Conservation (phyloP, 2,797 vertebrate species). For the Acanthopagrus latus region DNA sequence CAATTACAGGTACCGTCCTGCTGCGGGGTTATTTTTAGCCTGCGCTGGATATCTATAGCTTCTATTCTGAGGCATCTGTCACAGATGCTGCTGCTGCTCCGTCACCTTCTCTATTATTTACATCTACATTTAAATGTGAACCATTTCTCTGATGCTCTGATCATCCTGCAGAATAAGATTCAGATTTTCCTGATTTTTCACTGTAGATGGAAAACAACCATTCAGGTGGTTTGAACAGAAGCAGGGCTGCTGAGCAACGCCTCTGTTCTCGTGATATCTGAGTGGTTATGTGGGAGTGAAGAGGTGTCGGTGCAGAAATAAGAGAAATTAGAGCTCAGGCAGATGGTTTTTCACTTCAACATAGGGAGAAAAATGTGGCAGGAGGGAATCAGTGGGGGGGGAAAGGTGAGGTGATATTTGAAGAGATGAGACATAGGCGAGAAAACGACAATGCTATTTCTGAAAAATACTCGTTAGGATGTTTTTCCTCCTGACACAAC, state of each 20-base stretch:
- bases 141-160: not conserved
- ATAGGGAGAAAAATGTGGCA: not conserved
- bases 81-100: conserved; percentile 28
- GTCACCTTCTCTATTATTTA: conserved; percentile 68
- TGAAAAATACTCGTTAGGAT: not conserved
- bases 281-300: conserved; percentile 48
- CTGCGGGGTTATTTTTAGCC: conserved; percentile 56
- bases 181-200: not conserved
- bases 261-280: conserved; percentile 20
- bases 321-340: conserved; percentile 37
- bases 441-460: not conserved
- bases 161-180: not conserved
- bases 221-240: not conserved
- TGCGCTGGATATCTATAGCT: conserved; percentile 58
- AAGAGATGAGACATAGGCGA: not conserved
- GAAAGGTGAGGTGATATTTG: not conserved
- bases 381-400: not conserved
- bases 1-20: conserved; percentile 56
- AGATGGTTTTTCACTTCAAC: not conserved
- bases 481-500: not conserved
- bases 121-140: conserved; percentile 37
- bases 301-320: conserved; percentile 40
- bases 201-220: conserved; percentile 2
- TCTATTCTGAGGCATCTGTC: conserved; percentile 44
- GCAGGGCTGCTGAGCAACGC: conserved; percentile 24